Percentiles rank a stretch among this genome's conserved stretches.
These are phyloP conservation scores for Narcine bancroftii DNA, from an alignment of 2,113 vertebrate genomes.

Conservation along the genomic window DNA sequence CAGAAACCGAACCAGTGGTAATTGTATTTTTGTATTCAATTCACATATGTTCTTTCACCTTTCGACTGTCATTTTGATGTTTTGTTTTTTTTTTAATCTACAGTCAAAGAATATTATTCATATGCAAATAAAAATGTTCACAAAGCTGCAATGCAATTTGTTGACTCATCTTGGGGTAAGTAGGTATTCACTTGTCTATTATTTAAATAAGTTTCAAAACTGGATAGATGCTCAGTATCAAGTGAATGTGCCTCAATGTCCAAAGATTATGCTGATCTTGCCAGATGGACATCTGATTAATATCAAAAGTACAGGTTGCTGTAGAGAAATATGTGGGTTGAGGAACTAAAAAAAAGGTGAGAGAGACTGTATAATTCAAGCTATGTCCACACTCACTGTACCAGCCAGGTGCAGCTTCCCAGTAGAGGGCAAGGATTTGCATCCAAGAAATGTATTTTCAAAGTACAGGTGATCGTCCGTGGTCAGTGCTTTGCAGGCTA, in stretches of 20 bases:
- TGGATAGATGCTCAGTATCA: not conserved
- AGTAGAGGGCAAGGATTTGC: too few species aligned
- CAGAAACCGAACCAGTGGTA: constrained; percentile 64
- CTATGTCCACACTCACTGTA: too few species aligned
- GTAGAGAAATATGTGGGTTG: too few species aligned
- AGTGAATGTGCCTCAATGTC: not conserved
- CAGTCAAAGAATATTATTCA: constrained; percentile 78
- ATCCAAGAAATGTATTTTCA: too few species aligned
- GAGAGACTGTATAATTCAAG: too few species aligned
- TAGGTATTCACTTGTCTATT: not conserved
- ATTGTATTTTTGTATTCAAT: constrained; percentile 13
- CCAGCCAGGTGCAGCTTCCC: too few species aligned
- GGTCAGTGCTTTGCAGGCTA: too few species aligned
- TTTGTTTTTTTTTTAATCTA: constrained; percentile 38
- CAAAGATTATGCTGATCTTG: not conserved
- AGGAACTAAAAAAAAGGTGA: too few species aligned
- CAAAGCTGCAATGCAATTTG: constrained; percentile 71
- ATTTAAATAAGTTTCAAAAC: not conserved
- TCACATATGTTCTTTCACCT: not conserved
- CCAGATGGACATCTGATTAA: too few species aligned
- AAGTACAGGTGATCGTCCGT: too few species aligned
- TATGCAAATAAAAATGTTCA: constrained; percentile 66
- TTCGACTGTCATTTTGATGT: not conserved
- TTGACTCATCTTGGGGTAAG: constrained; percentile 75
- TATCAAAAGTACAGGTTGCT: too few species aligned